Base-by-base conservation (phyloP, 2,113 vertebrate genomes). In the Cnemophilus loriae region DNA sequence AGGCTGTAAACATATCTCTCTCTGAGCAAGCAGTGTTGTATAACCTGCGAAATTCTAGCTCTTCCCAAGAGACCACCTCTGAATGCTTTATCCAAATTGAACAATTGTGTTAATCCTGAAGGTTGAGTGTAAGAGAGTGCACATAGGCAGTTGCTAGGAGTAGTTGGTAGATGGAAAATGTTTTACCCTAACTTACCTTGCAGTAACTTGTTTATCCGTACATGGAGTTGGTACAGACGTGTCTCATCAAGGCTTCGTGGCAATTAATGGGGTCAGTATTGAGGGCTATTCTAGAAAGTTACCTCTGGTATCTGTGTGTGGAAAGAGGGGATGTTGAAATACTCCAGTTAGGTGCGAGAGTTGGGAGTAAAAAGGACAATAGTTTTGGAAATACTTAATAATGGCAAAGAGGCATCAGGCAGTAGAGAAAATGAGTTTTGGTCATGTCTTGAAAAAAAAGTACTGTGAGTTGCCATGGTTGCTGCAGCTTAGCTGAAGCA, bases 381-480 rank as follows among this genome's bases (percentile, higher is more conserved):
- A 21, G 7, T 42, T 93, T 83, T 86, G 28, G 75, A 88, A 93
- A 52, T 56, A 57, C 3, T 82, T 87, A 87, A 82, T 77, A 76
- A 67, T 60, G 60, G 13, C 26, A 75, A 84, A 80, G 44, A 86
- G 20, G 26, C 46, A 59, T 76, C 39, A 63, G 63, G 33, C 44
- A 85, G 22, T 59, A 84, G 18, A 74, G 16, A 87, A 91, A 64
- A 41, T 60, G 23, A 46, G 61, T 87, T 89, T 87, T 3, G 2
- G 23, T 84, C 39, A 65, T 92, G 52, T 35, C 76, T 89, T 90
- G 70, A 63, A 77, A 69, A 94, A 89, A 77, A 91, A 22, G n/a
- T 46, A 24, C 35, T 70, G 46, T 65, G 76, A 52, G 79, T 92
- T 97, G 71, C 76, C 64, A 89, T 95, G 90, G 88, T 89, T 86